Evolutionary conservation across 30 jellyfish, hydroid and myxozoan genomes (phyloP).

Genomic region (Hydractinia echinata): DNA sequence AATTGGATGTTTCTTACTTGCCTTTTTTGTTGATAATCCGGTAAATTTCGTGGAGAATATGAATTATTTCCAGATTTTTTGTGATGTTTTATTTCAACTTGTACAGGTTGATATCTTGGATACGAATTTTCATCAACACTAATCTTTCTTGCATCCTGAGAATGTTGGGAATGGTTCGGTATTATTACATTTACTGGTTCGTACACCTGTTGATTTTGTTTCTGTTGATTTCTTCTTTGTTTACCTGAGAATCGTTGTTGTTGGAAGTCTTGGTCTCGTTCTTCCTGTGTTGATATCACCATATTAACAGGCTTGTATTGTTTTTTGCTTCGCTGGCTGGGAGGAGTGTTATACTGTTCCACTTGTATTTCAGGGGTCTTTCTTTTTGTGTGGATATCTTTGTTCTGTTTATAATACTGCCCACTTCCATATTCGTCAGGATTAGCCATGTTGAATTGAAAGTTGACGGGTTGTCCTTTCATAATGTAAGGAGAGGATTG

Average conservation of each 20-base stretch:
- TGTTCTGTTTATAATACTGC: too few relatives aligned
- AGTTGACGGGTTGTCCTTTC: slow-evolving; percentile 12
- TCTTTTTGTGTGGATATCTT: not conserved
- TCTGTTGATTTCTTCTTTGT: not conserved
- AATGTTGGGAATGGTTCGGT: not conserved
- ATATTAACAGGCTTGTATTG: not conserved
- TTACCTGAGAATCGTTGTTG: not conserved
- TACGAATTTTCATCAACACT: too few relatives aligned
- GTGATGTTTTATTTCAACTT: too few relatives aligned
- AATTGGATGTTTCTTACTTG: not conserved
- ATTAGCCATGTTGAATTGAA: not conserved
- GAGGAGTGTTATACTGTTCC: slow-evolving; percentile 7
- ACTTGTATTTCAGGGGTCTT: slow-evolving; percentile 6
- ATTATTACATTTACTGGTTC: not conserved
- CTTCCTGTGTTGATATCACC: not conserved
- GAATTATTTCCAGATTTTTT: too few relatives aligned
- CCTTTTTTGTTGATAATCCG: not conserved
- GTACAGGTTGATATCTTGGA: too few relatives aligned
- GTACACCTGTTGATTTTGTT: not conserved
- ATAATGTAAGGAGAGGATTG: not conserved
- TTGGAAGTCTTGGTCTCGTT: not conserved
- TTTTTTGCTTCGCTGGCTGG: not conserved
- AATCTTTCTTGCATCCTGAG: too few relatives aligned
- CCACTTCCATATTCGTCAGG: not conserved
- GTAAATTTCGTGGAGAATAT: not conserved